Evolutionary conservation across 2,113 vertebrate species (phyloP), one percentile per base, ranked within the genome.

Genomic region (Cheirogaleus medius): DNA sequence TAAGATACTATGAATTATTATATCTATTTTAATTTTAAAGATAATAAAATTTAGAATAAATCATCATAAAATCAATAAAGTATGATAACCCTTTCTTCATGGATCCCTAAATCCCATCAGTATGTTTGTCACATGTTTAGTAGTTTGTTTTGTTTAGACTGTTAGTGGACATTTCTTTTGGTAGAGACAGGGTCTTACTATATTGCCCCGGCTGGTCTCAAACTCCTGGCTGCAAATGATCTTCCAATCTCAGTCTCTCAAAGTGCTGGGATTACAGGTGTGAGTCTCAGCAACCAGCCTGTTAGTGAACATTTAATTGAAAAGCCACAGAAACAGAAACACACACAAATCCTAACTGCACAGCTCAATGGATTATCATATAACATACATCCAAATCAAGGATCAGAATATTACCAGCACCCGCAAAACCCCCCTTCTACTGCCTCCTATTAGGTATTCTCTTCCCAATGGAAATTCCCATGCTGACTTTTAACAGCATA

Each of bases 1-100:
- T 85, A 89, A 92, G 8, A 58, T 60, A 80, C 29, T 60, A 73
- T 64, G 17, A 93, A 90, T 64, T n/a, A 68, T 11, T n/a, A 68
- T 11, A 86, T n/a, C 29, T 9, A 18, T 42, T 83, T 97, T 63
- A 66, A 87, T 66, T 80, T 90, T n/a, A 90, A 82, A 94, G 25
- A 81, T 44, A 7, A 90, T 66, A 54, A 32, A 58, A 87, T 77
- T 81, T 94, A 81, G 94, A 71, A 76, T 85, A 74, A 89, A 12
- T 66, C 1, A 37, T 56, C 44, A 34, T 90, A 90, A 76, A 85
- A 76, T 82, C 42, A 80, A 49, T 68, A 13, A 74, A 90, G 44
- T 69, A 80, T 27, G 11, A 34, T 87, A 91, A 93, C 9, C 0
- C 34, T 74, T 58, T 23, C 18, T 82, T 88, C n/a, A 68, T 54